Evolutionary conservation across 2,888 invertebrate species (phyloP).

Genomic region (Mylabris sibirica): DNA sequence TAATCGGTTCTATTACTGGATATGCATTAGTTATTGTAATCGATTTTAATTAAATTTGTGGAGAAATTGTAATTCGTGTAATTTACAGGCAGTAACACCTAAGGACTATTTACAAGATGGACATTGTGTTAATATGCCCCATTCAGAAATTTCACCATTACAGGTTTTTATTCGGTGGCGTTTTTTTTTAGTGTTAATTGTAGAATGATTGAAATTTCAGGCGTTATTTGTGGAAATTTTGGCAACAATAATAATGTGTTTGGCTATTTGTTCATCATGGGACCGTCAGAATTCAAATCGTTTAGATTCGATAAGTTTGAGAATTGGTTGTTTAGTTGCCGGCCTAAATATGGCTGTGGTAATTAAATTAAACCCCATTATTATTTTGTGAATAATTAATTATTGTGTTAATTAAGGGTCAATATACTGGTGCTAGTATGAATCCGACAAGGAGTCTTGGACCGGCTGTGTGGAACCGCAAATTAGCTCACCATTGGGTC

Average conservation of each 20-base stretch:
- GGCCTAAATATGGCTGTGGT: conserved; percentile 72
- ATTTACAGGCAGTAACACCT: conserved; percentile 49
- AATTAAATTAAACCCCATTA: neutral
- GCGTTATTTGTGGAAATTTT: conserved; percentile 70
- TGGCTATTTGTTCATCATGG: conserved; percentile 75
- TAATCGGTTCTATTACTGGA: conserved; percentile 71
- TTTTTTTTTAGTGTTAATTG: too few relatives aligned
- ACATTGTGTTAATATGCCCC: conserved; percentile 48
- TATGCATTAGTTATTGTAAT: conserved; percentile 70
- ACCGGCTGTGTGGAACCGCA: conserved; percentile 73
- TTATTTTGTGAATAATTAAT: conserved; percentile 8
- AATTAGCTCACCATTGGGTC: conserved; percentile 74
- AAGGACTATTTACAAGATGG: conserved; percentile 32
- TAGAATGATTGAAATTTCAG: conserved; percentile 54
- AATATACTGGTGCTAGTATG: conserved; percentile 73
- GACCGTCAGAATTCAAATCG: conserved; percentile 71
- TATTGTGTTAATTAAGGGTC: conserved; percentile 52
- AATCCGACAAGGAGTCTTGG: conserved; percentile 75
- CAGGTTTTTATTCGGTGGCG: conserved; percentile 40
- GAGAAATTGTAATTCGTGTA: conserved; percentile 20
- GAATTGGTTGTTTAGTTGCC: conserved; percentile 72
- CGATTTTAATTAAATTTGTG: conserved; percentile 20
- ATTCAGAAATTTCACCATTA: conserved; percentile 40
- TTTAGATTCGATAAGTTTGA: conserved; percentile 70
- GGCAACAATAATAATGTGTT: conserved; percentile 69